Evolutionary conservation across 2,888 invertebrate genomes (phyloP).

Genomic region (Pogonocherus hispidulus): DNA sequence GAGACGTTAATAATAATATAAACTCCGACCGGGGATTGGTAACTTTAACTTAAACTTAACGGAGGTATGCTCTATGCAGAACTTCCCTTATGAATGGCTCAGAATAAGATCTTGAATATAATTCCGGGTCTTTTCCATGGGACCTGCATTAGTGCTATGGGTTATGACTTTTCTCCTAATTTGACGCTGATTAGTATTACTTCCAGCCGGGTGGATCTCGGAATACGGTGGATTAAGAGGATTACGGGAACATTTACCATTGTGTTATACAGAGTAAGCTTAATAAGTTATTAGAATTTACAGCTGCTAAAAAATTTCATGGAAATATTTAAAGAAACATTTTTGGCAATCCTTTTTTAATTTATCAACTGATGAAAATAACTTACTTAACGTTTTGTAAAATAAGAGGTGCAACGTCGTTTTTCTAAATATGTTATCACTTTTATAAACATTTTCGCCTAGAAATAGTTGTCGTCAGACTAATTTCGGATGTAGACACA

Average conservation of each 20-base stretch:
- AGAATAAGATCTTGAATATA: conserved; percentile 19
- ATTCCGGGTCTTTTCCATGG: conserved; percentile 19
- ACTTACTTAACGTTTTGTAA: no score
- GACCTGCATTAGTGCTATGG: conserved; percentile 19
- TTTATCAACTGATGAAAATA: no score
- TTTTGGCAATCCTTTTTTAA: no score
- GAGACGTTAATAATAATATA: conserved; percentile 26
- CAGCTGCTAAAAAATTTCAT: no score
- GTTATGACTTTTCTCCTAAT: conserved; percentile 33
- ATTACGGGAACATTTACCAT: no score
- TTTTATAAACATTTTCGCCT: no score
- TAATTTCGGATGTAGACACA: neutral
- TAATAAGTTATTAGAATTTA: no score
- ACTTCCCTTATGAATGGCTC: conserved; percentile 14
- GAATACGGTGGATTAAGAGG: conserved; percentile 6
- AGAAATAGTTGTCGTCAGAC: neutral
- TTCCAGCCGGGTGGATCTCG: conserved; percentile 25
- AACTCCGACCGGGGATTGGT: conserved; percentile 14
- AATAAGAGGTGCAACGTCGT: no score
- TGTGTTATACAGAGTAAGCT: no score
- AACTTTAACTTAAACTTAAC: conserved; percentile 20
- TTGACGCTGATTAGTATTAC: conserved; percentile 31
- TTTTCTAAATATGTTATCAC: no score
- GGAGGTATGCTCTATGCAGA: conserved; percentile 8
- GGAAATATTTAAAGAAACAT: no score